These are phyloP conservation scores for Nothocercus julius DNA, from an alignment of 2,113 vertebrate species.

Conservation along the genomic window DNA sequence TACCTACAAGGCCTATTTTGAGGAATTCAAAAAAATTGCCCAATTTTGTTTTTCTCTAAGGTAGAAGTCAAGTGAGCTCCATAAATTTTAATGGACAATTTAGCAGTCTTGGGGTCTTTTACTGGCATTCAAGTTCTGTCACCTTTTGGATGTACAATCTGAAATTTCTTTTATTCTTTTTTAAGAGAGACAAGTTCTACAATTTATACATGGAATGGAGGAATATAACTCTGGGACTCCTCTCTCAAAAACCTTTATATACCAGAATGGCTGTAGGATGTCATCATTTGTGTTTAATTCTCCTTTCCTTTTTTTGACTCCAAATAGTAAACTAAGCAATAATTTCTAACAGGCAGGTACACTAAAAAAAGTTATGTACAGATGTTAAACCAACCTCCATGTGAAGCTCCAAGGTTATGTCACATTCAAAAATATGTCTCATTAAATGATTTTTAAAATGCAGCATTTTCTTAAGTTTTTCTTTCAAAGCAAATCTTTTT, in stretches of 20 bases:
- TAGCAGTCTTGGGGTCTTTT: neutral
- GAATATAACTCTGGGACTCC: neutral
- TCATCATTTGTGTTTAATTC: neutral
- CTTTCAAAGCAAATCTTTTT: neutral
- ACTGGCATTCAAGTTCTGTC: neutral
- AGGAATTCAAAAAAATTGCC: neutral
- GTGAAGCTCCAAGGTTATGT: neutral
- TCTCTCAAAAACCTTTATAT: neutral
- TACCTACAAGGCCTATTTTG: neutral
- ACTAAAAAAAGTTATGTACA: neutral
- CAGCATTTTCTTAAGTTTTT: neutral
- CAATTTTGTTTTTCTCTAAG: neutral
- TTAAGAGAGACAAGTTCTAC: neutral
- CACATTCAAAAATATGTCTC: neutral
- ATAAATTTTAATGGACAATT: conserved; percentile 19
- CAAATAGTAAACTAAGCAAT: neutral
- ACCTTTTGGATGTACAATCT: neutral
- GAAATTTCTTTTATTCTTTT: neutral
- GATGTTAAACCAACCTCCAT: neutral
- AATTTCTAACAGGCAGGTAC: neutral
- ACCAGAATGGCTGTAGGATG: neutral
- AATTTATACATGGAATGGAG: neutral
- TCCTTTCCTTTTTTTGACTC: neutral
- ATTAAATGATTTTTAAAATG: neutral
- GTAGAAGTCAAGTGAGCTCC: neutral